Evolutionary conservation across 2,888 invertebrate genomes (phyloP), one percentile per base, ranked within the genome.

Genomic region (Chrysolina haemoptera): DNA sequence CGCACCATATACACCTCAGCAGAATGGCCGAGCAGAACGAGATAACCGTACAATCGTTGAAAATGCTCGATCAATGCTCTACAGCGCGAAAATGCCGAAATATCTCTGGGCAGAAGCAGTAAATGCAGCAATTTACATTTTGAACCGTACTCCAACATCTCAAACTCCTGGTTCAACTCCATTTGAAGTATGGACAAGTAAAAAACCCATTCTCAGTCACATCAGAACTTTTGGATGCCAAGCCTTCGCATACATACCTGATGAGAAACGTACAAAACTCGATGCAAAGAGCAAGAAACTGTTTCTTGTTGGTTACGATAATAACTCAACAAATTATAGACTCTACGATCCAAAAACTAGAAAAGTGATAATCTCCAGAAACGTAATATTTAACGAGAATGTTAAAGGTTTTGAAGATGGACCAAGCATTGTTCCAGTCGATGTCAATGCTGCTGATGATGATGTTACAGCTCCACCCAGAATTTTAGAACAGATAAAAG

Each of bases 31-130:
- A 53, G 75, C 79, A 0, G 84, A 86, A 71, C 55, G 84, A 35
- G 81, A 84, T 62, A 84, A 82, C 64, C 53, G 84, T 11, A 85
- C 50, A 27, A 48, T 69, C 14, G 27, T 62, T 11, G 64, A 73
- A 70, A 75, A 77, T 69, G 84, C 86, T n/a, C 76, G 83, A 63
- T 73, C 85, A 10, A 84, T 86, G 83, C 35, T 87, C 12, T 74
- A 78, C n/a, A 72, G 80, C 12, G 79, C 79, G 41, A 75, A 82
- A 43, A 35, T 86, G 22, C 82, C 82, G 1, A 67, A 78, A 35
- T 40, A 71, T 11, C 76, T 85, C 48, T 88, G 86, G 86, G 84
- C 84, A 16, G 85, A 88, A 76, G 87, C 85, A 16, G 83, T 84
- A 4, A 80, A 79, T 35, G 84, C 84, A 12, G 84, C 85, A 12